Base-by-base conservation (phyloP, 2,113 vertebrate species). In the Odontophorus gujanensis region DNA sequence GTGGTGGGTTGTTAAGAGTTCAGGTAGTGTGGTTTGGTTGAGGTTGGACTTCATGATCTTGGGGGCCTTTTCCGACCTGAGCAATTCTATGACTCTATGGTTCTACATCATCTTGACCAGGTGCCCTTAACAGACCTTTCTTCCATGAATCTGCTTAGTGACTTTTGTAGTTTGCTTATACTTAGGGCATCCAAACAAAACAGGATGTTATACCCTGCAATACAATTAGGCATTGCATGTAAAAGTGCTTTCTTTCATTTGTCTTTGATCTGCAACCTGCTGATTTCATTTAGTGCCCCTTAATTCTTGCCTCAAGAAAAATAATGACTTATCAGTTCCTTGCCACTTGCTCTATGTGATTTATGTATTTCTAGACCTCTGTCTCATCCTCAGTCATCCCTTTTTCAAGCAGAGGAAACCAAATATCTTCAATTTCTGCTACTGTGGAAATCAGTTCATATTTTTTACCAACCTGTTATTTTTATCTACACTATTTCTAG, bases 301-400 rank as follows among this genome's bases (percentile, higher is more conserved):
- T 57, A 69, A 40, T 61, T 85, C 69, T 51, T 61, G 10, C 68
- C 58, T 89, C 47, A 25, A 61, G 74, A 85, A 92, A 93, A 92
- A 85, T 68, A 92, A 85, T 68, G 53, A 65, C 62, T 73, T 57
- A 81, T 79, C 53, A 79, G 84, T 81, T 81, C 62, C 58, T 89
- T 0, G 0, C 53, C 73, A 59, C 65, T 78, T 81, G 58, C 36
- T 89, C n/a, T 36, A 51, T 0, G 0, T 24, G 13, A 81, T 74
- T 65, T 79, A 30, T 72, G 26, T 47, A 92, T 75, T 75, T 76
- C 34, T 75, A 78, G 83, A 81, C 38, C 45, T 80, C 34, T 75
- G 0, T 11, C 7, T 3, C 36, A 21, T 50, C 47, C 32, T 83
- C 43, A 81, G 25, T 63, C 48, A 67, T 67, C 28, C 61, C 25